Evolutionary conservation across 2,888 invertebrate genomes (phyloP), one percentile per base, ranked within the genome.

Genomic region (Cosmia trapezina): DNA sequence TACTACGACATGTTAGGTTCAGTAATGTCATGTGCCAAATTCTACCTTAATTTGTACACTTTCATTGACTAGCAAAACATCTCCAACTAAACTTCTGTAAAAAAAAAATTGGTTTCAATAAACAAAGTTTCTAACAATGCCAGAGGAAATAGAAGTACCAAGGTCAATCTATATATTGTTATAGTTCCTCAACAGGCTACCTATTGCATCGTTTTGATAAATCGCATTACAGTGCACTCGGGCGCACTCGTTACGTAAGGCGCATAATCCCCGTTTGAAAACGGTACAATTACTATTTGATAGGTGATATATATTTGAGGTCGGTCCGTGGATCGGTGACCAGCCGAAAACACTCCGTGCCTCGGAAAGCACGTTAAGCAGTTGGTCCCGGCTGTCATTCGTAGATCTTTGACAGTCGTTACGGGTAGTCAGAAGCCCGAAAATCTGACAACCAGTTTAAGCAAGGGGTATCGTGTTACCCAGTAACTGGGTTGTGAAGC

Each of bases 121-220:
- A 49, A 56, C 37, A 41, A 43, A 65, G 45, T 78, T 47, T 47
- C n/a, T 53, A 61, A 67, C 11, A 51, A 65, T 53, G 49, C 59
- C 37, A 61, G 56, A 67, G 78, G 78, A 81, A 81, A 64, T 78
- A 28, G 28, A 51, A 61, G 6, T 11, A 11, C 78, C 78, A 78
- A 80, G 78, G 82, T 69, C 70, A 17, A 57, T 51, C 49, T 73
- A 67, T 73, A 65, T 60, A 64, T 76, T 79, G 57, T 77, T 78
- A 66, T 69, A 57, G 82, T 70, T 78, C 66, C 66, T 65, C 28
- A 65, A 62, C 67, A 78, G 70, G 45, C 64, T 54, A 68, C 67
- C 64, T 70, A 81, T 70, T 80, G 67, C 74, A 78, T 77, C 74
- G 68, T 60, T 72, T 70, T 69, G 54, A 70, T 81, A 61, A 81